Evolutionary conservation across 1,140 invertebrate genomes (phyloP).

Genomic region (Chelonus insularis): DNA sequence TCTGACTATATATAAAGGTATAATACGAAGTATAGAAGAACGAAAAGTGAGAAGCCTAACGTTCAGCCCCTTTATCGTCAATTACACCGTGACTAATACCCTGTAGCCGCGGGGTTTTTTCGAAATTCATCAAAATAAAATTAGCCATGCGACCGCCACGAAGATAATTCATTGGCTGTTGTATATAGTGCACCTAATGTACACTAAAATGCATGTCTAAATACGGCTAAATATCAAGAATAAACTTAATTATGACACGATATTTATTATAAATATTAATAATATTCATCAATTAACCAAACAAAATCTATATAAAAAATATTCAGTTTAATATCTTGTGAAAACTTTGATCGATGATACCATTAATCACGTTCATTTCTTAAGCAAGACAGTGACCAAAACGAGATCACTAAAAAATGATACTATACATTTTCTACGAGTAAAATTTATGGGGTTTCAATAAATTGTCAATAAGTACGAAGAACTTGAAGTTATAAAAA

Average conservation of each 20-base stretch:
- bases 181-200: background rate
- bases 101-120: constrained; percentile 44
- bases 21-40: background rate
- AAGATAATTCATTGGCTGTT: constrained; percentile 39
- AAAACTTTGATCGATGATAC: background rate
- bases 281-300: no score
- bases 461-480: background rate
- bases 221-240: background rate
- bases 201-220: background rate
- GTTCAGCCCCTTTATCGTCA: constrained; percentile 37
- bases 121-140: constrained; percentile 55
- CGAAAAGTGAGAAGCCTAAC: constrained; percentile 5
- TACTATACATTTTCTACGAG: background rate
- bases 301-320: no score
- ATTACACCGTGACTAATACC: constrained; percentile 54
- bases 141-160: constrained; percentile 34
- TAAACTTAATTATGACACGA: background rate
- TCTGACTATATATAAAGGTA: background rate
- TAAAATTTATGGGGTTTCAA: no score
- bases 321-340: no score
- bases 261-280: no score
- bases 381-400: background rate
- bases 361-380: background rate
- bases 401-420: background rate
- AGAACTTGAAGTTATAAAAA: no score